Evolutionary conservation across 2,888 invertebrate genomes (phyloP).

Genomic region (Slavum lentiscoides): DNA sequence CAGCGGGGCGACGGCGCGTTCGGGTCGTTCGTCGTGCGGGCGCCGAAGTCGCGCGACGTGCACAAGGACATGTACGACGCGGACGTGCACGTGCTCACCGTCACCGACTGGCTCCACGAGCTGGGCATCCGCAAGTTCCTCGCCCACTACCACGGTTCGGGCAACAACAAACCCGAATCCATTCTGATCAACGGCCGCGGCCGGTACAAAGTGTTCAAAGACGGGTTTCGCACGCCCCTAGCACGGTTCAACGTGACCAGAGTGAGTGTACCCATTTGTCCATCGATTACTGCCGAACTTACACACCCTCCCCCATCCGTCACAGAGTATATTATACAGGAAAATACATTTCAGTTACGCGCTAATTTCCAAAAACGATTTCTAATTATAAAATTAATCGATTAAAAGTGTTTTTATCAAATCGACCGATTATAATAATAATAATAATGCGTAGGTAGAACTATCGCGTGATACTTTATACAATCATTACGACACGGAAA

Average conservation of each 20-base stretch:
- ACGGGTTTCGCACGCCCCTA: slow-evolving; percentile 64
- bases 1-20: slow-evolving; percentile 85
- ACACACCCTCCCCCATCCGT: neutral
- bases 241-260: slow-evolving; percentile 67
- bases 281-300: too few relatives aligned
- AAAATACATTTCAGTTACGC: too few relatives aligned
- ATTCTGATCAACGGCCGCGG: slow-evolving; percentile 83
- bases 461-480: too few relatives aligned
- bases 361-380: too few relatives aligned
- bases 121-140: slow-evolving; percentile 75
- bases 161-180: slow-evolving; percentile 80
- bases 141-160: slow-evolving; percentile 80
- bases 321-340: neutral
- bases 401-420: too few relatives aligned
- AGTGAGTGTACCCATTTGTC: slow-evolving; percentile 10
- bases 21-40: slow-evolving; percentile 75
- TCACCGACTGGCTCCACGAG: slow-evolving; percentile 82
- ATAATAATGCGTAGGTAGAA: too few relatives aligned
- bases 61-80: slow-evolving; percentile 74
- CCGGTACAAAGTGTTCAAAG: slow-evolving; percentile 59
- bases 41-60: slow-evolving; percentile 68
- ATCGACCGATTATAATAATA: too few relatives aligned
- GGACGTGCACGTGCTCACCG: slow-evolving; percentile 76
- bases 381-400: too few relatives aligned
- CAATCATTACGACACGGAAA: too few relatives aligned